Conservation (phyloP, 2,113 vertebrate genomes). For the Picathartes gymnocephalus region DNA sequence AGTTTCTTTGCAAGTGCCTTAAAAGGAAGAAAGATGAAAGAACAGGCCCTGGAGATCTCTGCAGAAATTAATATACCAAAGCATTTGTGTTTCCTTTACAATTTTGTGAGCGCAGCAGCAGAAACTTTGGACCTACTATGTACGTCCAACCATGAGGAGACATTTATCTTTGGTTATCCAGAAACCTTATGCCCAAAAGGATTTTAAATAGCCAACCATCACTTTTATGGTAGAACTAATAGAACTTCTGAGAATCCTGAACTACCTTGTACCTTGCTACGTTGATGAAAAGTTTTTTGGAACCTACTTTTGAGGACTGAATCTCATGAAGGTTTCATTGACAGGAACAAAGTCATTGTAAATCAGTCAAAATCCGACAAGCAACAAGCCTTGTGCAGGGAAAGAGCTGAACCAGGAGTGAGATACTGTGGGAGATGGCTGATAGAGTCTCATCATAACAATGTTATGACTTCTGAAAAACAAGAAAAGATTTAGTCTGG, state of each 20-base stretch:
- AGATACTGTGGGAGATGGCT: neutral
- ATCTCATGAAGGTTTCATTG: neutral
- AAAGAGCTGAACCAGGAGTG: neutral
- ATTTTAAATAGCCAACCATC: neutral
- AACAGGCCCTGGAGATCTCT: neutral
- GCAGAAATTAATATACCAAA: neutral
- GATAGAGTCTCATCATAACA: neutral
- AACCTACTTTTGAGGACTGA: neutral
- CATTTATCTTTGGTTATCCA: neutral
- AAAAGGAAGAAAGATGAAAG: neutral
- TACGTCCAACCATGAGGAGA: neutral
- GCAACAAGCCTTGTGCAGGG: neutral
- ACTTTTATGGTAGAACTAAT: neutral
- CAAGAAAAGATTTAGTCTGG: neutral
- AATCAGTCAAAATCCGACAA: neutral
- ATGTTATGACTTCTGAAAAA: neutral
- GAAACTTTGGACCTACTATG: neutral
- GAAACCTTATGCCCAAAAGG: neutral
- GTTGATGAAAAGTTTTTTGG: neutral
- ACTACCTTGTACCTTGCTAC: neutral
- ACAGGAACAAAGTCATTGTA: neutral
- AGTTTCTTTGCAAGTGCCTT: neutral
- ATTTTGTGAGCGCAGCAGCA: neutral
- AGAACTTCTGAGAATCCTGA: neutral
- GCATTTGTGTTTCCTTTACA: neutral